phyloP scores from a whole-genome alignment of 2,888 invertebrate genomes.

The Chloromyia formosa region DNA sequence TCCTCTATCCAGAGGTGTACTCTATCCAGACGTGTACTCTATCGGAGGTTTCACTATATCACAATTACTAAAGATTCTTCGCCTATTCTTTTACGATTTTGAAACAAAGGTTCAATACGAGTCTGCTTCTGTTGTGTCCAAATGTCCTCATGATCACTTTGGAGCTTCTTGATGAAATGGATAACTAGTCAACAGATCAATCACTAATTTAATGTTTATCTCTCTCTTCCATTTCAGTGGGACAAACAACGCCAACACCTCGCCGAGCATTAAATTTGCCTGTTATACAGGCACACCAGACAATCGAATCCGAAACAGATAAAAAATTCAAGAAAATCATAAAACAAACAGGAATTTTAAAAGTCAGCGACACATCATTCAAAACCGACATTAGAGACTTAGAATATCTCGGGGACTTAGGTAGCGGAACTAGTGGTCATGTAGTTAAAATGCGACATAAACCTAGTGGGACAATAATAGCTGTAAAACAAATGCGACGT shows the following conservation, averaged over 20 bases:
- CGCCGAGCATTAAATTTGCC: constrained; percentile 69
- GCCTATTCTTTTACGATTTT: too few relatives aligned
- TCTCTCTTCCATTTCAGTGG: constrained; percentile 54
- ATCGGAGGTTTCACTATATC: too few relatives aligned
- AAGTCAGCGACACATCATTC: constrained; percentile 80
- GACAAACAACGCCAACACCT: constrained; percentile 65
- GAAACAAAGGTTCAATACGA: too few relatives aligned
- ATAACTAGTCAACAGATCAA: too few relatives aligned
- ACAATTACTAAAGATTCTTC: too few relatives aligned
- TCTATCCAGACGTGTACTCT: too few relatives aligned
- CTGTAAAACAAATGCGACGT: constrained; percentile 98
- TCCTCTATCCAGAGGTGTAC: too few relatives aligned
- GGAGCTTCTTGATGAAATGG: too few relatives aligned
- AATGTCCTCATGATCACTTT: too few relatives aligned
- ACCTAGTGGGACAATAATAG: constrained; percentile 85
- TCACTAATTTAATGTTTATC: too few relatives aligned
- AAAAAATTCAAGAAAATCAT: constrained; percentile 90
- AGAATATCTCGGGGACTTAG: constrained; percentile 86
- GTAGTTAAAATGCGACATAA: constrained; percentile 96
- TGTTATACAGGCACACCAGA: constrained; percentile 66
- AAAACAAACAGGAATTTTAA: constrained; percentile 90
- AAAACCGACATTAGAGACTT: constrained; percentile 84
- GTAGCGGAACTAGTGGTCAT: constrained; percentile 96
- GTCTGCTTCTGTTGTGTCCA: too few relatives aligned
- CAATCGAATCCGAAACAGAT: constrained; percentile 76